These are phyloP conservation scores for Melanogrammus aeglefinus DNA, from an alignment of 2,797 vertebrate species.

Conservation along the genomic window DNA sequence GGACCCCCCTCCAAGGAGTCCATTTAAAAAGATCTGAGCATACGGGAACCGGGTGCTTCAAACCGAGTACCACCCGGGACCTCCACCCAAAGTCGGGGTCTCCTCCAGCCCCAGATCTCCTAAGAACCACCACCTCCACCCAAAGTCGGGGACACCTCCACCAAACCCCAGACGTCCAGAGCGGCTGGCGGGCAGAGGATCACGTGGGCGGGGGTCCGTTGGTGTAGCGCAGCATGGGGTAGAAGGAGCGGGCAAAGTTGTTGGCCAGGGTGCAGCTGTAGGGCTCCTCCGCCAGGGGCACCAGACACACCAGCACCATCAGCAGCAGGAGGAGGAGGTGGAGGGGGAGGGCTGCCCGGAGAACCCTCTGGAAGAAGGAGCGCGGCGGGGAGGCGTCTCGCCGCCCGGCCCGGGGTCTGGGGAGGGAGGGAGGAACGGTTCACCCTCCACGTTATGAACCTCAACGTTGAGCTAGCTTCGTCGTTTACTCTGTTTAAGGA, in stretches of 20 bases:
- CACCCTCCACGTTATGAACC: not conserved
- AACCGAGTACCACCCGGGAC: no score
- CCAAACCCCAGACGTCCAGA: no score
- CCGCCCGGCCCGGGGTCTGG: constrained; percentile 62
- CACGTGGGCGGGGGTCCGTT: constrained; percentile 92
- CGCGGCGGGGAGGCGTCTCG: constrained; percentile 45
- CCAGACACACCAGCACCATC: constrained; percentile 81
- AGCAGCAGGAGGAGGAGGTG: constrained; percentile 85
- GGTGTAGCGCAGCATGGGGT: constrained; percentile 92
- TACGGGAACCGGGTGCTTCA: no score
- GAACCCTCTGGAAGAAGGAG: constrained; percentile 79
- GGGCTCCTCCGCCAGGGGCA: constrained; percentile 81
- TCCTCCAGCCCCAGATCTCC: no score
- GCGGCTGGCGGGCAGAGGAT: constrained; percentile 13
- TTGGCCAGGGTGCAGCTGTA: constrained; percentile 89
- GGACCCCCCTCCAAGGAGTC: not conserved
- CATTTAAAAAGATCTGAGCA: not conserved
- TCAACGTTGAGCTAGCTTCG: not conserved
- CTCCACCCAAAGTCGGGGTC: no score
- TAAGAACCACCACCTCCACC: no score
- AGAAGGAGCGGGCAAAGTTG: constrained; percentile 93
- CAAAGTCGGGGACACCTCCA: no score
- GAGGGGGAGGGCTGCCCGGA: constrained; percentile 83
- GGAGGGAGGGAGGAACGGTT: constrained; percentile 6
- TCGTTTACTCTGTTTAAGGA: not conserved